A percentile compares a stretch with the other conserved stretches of the same genome.
Evolutionary conservation across 2,888 invertebrate genomes (phyloP).

Genomic region (Eristalis tenax): DNA sequence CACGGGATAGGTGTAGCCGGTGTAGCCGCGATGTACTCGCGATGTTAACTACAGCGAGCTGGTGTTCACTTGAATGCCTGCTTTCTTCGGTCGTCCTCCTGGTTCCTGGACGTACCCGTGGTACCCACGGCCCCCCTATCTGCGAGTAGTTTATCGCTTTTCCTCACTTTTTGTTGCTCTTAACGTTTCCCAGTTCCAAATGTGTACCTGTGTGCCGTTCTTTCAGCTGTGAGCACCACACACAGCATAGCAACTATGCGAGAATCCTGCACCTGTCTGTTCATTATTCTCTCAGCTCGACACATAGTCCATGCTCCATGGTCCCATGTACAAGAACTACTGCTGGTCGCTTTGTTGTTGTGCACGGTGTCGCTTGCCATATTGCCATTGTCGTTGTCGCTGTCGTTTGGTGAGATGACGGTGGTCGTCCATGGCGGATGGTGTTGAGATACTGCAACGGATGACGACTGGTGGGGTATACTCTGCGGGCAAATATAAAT

Average conservation of each 20-base stretch:
- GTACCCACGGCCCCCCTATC: neutral
- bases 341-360: conserved; percentile 31
- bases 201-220: neutral
- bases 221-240: neutral
- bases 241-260: conserved; percentile 5
- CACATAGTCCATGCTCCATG: conserved; percentile 32
- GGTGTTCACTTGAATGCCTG: neutral
- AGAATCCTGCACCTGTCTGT: conserved; percentile 69
- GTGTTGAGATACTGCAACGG: conserved; percentile 26
- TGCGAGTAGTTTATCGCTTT: neutral
- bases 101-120: neutral
- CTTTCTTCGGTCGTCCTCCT: neutral
- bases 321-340: conserved; percentile 9
- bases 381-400: conserved; percentile 4
- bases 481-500: conserved; percentile 60
- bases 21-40: neutral
- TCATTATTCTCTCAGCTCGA: conserved; percentile 62
- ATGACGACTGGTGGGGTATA: conserved; percentile 10
- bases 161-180: neutral
- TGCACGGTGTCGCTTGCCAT: neutral
- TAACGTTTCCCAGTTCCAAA: conserved; percentile 13
- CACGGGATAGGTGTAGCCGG: neutral
- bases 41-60: conserved; percentile 8
- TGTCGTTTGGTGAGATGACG: conserved; percentile 31
- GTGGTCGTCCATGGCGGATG: conserved; percentile 19